These are phyloP conservation scores for Drosophila gaucha DNA, from an alignment of 2,888 invertebrate species.

Conservation along the genomic window DNA sequence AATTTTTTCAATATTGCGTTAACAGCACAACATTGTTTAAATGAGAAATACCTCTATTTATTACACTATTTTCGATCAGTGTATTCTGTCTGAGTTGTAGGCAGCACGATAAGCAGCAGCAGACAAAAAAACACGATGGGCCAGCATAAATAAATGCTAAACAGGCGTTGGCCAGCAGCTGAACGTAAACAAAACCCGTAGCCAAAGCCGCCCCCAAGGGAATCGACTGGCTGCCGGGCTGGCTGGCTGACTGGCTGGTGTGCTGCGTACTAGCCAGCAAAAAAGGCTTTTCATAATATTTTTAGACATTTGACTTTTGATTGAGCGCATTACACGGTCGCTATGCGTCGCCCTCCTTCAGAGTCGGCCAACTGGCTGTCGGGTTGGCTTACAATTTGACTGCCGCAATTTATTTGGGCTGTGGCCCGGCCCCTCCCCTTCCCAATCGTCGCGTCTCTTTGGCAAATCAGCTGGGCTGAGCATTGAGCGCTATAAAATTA, in stretches of 20 bases:
- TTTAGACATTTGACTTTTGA: conserved; percentile 81
- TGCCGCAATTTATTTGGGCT: conserved; percentile 71
- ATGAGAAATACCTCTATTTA: neutral
- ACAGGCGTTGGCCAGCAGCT: conserved; percentile 52
- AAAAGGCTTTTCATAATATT: conserved; percentile 80
- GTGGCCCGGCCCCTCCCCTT: neutral
- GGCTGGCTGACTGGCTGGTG: conserved; percentile 5
- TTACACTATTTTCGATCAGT: neutral
- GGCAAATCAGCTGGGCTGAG: conserved; percentile 45
- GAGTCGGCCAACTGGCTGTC: conserved; percentile 10
- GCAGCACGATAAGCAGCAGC: conserved; percentile 61
- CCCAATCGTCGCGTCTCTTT: neutral
- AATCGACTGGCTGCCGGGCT: conserved; percentile 14
- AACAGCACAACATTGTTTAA: neutral
- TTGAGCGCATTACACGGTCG: conserved; percentile 76
- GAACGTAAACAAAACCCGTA: conserved; percentile 23
- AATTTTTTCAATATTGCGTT: no score
- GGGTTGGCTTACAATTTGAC: conserved; percentile 73
- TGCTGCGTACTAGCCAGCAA: conserved; percentile 25
- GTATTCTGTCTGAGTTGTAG: conserved; percentile 12
- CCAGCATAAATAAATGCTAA: conserved; percentile 79
- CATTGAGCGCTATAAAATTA: conserved; percentile 70
- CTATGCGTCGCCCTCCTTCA: neutral
- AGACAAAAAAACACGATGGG: conserved; percentile 21
- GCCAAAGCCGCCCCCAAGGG: conserved; percentile 40